These are phyloP conservation scores for Magallana gigas DNA, from an alignment of 1,140 invertebrate genomes.

Conservation along the genomic window DNA sequence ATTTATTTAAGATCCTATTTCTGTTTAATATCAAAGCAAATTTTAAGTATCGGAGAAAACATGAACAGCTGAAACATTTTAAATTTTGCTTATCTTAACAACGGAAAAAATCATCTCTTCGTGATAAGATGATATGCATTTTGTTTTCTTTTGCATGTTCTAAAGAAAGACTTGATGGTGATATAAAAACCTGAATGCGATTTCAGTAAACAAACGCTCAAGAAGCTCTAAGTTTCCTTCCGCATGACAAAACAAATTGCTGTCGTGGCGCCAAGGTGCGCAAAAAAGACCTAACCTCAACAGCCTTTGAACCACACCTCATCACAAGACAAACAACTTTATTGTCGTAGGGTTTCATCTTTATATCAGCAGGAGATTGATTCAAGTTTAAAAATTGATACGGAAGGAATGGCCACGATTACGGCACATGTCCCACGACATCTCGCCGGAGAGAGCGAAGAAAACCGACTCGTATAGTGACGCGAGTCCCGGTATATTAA, in stretches of 20 bases:
- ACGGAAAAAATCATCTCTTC: background rate
- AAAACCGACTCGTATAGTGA: no score
- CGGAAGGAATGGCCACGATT: background rate
- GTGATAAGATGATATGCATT: background rate
- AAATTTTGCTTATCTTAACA: no score
- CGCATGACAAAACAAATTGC: conserved; percentile 13
- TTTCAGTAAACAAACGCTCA: conserved; percentile 19
- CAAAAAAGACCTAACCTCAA: background rate
- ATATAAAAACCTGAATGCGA: background rate
- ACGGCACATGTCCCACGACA: background rate
- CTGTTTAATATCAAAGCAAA: background rate
- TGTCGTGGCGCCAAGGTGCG: conserved; percentile 5
- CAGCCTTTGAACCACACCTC: background rate
- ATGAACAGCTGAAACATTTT: background rate
- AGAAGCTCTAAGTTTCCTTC: background rate
- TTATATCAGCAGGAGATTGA: background rate
- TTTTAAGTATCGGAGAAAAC: background rate
- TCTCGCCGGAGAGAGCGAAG: no score
- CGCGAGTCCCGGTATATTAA: no score
- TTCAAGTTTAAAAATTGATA: background rate
- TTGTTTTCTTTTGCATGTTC: conserved; percentile 16
- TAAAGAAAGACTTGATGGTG: background rate
- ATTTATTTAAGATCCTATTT: background rate
- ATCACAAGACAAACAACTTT: conserved; percentile 2
- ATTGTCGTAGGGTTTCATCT: background rate